These are phyloP conservation scores for Odontomyia ornata DNA, from an alignment of 2,888 invertebrate genomes.

Conservation along the genomic window DNA sequence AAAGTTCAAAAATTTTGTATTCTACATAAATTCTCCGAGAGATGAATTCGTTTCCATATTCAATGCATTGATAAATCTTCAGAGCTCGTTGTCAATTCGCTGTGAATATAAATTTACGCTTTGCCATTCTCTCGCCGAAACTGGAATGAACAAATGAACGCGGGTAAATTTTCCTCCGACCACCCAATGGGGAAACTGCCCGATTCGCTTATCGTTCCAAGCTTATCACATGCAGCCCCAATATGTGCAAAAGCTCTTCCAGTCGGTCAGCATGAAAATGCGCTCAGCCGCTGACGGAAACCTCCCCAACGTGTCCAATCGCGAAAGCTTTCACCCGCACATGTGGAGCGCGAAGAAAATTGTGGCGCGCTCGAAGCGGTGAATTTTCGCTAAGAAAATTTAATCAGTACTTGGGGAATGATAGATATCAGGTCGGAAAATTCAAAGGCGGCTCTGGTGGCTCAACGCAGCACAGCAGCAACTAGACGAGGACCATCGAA, in stretches of 20 bases:
- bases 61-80: too few species aligned
- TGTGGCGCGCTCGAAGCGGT: not conserved
- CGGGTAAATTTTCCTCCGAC: not conserved
- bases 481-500: conserved; percentile 35
- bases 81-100: too few species aligned
- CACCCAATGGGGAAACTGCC: not conserved
- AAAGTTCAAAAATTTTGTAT: too few species aligned
- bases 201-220: conserved; percentile 3
- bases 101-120: too few species aligned
- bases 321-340: conserved; percentile 14
- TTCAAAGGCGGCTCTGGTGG: conserved; percentile 25
- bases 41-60: too few species aligned
- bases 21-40: too few species aligned
- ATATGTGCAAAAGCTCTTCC: conserved; percentile 20
- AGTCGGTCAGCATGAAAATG: not conserved
- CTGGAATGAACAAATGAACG: too few species aligned
- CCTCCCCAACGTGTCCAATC: not conserved
- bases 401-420: not conserved
- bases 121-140: too few species aligned
- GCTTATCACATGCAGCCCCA: not conserved
- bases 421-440: conserved; percentile 32
- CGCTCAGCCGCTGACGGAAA: not conserved
- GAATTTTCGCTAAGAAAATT: conserved; percentile 40
- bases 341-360: not conserved
- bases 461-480: conserved; percentile 26